A percentile compares a stretch with the other conserved stretches of the same genome.
Evolutionary conservation across 2,797 vertebrate genomes (phyloP).

Genomic region (Arnoldichthys spilopterus): DNA sequence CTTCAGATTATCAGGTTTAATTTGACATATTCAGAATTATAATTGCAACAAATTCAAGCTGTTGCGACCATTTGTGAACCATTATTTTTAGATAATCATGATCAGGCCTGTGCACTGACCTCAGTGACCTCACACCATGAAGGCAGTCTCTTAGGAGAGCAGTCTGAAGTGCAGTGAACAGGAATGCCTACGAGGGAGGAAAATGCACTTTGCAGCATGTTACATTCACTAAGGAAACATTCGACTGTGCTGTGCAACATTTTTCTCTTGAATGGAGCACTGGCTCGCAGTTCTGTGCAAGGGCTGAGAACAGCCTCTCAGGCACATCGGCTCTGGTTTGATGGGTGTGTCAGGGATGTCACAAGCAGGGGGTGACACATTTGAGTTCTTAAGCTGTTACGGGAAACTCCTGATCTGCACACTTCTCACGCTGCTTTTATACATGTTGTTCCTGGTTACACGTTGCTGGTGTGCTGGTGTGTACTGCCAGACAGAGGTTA

Average conservation of each 20-base stretch:
- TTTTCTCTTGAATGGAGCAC: slow-evolving; percentile 15
- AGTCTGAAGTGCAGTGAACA: background rate
- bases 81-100: background rate
- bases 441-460: background rate
- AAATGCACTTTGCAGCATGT: slow-evolving; percentile 6
- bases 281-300: slow-evolving; percentile 16
- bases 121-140: background rate
- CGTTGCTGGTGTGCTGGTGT: background rate
- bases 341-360: slow-evolving; percentile 3
- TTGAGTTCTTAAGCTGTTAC: background rate
- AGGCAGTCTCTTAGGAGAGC: background rate
- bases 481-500: too few relatives aligned
- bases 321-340: background rate
- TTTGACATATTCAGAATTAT: background rate
- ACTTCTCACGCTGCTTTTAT: background rate
- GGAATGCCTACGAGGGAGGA: slow-evolving; percentile 1
- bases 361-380: background rate
- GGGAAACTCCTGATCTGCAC: background rate
- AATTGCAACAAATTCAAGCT: background rate
- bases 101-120: background rate
- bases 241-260: background rate
- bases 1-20: background rate
- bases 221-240: slow-evolving; percentile 9
- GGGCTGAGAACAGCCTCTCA: background rate
- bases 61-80: background rate